Base-by-base conservation (phyloP, 1,140 invertebrate species). In the Atta cephalotes region DNA sequence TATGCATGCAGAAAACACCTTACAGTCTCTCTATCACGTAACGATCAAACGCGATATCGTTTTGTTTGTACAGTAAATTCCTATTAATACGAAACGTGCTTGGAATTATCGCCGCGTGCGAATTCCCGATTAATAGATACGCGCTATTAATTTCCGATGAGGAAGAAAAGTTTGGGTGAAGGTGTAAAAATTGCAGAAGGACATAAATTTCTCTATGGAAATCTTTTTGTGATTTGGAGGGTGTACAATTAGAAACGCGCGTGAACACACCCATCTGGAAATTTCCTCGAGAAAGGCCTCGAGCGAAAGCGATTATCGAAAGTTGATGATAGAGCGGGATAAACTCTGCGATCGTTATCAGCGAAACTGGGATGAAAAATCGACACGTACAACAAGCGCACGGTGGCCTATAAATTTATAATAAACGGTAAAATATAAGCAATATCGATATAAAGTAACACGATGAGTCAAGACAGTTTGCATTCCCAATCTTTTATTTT, bases 291-390 rank as follows among this genome's bases (percentile, higher is more conserved):
- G 45, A 56, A 18, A 58, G 76, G 70, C 90, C 86, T 51, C 28
- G 66, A 88, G 86, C 80, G 21, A 28, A 58, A 87, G 56, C 80
- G 88, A 89, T 91, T 89, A 89, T 89, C 66, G 74, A 91, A 91
- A 90, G 81, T 91, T 85, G 63, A 45, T 62, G 31, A 60, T 85
- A 74, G 49, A 88, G 60, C 62, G 56, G 78, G 72, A 56, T 60
- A 79, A 80, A 28, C 66, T 31, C 58, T 18, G 49, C 10, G 62
- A 86, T 68, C 62, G 35, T 39, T 86, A 62, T 70, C 51, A 66
- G 35, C 35, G 35, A 86, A 85, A 78, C 62, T 84, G 39, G 80
- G 70, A 63, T 39, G 80, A 84, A 84, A 84, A 84, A 84, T 84
- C 39, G 12, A 25, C 70, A 28, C 18, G 25, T 76, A 25, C 10